Conservation (phyloP, 2,888 invertebrate genomes). For the Cremastinae sp. region DNA sequence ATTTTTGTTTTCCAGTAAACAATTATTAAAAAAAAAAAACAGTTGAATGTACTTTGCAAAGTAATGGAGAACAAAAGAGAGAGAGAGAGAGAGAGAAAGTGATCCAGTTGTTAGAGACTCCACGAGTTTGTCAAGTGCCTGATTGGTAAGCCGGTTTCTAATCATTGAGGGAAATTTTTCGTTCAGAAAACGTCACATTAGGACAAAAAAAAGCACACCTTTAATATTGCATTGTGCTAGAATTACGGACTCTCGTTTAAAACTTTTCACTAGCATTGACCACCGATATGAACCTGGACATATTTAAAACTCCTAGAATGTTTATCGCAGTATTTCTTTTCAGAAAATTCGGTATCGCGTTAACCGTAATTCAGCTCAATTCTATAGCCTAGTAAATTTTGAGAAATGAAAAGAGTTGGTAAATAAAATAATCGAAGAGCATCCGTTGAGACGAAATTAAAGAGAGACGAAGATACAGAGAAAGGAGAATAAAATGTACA, state of each 20-base stretch:
- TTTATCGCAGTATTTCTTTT: no score
- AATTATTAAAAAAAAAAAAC: conserved; percentile 48
- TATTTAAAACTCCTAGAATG: no score
- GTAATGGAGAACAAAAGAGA: conserved; percentile 21
- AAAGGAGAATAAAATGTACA: conserved; percentile 2
- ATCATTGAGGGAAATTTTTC: conserved; percentile 26
- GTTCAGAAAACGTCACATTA: conserved; percentile 15
- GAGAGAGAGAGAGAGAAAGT: conserved; percentile 6
- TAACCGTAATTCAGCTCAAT: no score
- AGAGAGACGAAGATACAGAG: conserved; percentile 32
- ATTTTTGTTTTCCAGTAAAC: conserved; percentile 22
- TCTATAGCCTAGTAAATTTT: neutral
- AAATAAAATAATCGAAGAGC: neutral
- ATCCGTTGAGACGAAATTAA: conserved; percentile 3
- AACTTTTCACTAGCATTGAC: no score
- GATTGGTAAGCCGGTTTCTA: conserved; percentile 58
- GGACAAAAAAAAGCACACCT: neutral
- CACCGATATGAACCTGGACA: no score
- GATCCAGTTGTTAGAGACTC: conserved; percentile 44
- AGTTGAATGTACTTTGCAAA: conserved; percentile 18
- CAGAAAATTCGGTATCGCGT: no score
- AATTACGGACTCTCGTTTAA: neutral
- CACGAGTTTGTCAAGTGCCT: conserved; percentile 70
- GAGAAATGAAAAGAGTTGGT: neutral
- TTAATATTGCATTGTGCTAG: conserved; percentile 16